phyloP scores from a whole-genome alignment of 2,888 invertebrate species.

The Hirtodrosophila confusa region DNA sequence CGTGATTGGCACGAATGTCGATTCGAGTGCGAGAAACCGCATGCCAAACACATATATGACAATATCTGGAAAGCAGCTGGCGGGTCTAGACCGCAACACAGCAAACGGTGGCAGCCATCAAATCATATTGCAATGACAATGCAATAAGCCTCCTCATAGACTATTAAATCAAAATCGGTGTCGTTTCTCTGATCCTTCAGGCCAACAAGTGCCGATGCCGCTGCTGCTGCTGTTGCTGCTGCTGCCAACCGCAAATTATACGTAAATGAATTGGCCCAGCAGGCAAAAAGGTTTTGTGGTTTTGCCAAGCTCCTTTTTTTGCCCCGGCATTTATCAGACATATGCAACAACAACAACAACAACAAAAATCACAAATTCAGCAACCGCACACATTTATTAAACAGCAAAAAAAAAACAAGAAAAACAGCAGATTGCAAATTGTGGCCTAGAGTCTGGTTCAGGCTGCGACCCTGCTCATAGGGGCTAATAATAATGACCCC shows the following conservation, averaged over 20 bases:
- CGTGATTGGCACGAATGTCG: constrained; percentile 72
- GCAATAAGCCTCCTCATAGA: constrained; percentile 53
- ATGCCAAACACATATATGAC: constrained; percentile 31
- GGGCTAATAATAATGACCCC: background rate
- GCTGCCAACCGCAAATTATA: constrained; percentile 69
- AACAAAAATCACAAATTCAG: constrained; percentile 10
- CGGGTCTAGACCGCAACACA: constrained; percentile 55
- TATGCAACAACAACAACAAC: constrained; percentile 8
- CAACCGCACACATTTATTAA: constrained; percentile 43
- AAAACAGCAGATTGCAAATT: constrained; percentile 65
- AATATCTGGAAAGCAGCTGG: constrained; percentile 57
- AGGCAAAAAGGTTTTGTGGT: constrained; percentile 63
- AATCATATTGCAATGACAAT: constrained; percentile 63
- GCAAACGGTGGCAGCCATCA: constrained; percentile 67
- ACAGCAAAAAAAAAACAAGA: constrained; percentile 6
- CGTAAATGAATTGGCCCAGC: constrained; percentile 70
- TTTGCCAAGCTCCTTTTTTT: constrained; percentile 35
- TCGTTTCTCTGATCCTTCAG: constrained; percentile 57
- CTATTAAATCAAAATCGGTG: constrained; percentile 62
- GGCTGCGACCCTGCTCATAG: constrained; percentile 13
- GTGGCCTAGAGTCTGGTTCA: constrained; percentile 25
- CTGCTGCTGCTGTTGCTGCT: constrained; percentile 18
- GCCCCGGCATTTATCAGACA: constrained; percentile 15
- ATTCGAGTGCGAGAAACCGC: constrained; percentile 57
- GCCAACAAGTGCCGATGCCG: constrained; percentile 57